Evolutionary conservation across 2,113 vertebrate genomes (phyloP).

Genomic region (Drymodes brunneopygia): DNA sequence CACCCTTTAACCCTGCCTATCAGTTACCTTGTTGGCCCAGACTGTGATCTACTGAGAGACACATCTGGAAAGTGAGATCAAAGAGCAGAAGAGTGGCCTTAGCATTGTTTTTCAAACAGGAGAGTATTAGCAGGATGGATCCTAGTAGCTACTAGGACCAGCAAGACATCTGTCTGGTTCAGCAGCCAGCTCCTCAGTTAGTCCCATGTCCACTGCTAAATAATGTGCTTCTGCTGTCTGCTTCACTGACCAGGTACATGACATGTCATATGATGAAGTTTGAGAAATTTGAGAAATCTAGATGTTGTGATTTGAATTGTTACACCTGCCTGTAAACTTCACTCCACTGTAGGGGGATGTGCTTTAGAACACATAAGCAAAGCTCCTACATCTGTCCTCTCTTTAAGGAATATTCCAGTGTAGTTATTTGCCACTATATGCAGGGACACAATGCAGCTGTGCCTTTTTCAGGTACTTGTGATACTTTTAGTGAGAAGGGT

Average conservation of each 20-base stretch:
- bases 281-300: background rate
- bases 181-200: background rate
- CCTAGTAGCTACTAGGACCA: background rate
- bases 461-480: background rate
- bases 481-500: background rate
- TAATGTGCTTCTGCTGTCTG: background rate
- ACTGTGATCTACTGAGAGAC: background rate
- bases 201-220: background rate
- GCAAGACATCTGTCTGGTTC: background rate
- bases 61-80: background rate
- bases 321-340: background rate
- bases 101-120: background rate
- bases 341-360: background rate
- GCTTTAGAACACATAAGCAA: background rate
- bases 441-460: background rate
- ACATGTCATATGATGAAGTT: background rate
- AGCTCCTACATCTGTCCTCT: background rate
- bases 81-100: background rate
- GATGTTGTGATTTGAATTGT: background rate
- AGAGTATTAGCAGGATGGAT: background rate
- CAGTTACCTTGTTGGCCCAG: background rate
- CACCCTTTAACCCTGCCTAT: background rate
- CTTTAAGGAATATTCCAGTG: background rate
- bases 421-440: background rate
- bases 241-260: background rate